phyloP scores from a whole-genome alignment of 2,113 vertebrate species.

The Neomonachus schauinslandi region DNA sequence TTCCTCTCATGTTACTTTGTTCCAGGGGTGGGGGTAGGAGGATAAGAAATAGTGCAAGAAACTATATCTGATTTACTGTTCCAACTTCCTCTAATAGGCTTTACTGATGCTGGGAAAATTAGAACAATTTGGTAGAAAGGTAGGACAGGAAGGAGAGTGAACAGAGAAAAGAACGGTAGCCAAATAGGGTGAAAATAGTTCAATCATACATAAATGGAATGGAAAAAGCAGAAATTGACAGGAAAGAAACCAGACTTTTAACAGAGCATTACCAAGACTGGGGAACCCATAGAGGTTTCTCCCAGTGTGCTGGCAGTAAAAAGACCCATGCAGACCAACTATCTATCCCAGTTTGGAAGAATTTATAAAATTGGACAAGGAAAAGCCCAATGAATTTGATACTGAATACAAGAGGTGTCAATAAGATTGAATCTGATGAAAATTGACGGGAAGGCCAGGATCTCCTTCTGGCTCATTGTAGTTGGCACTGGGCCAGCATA shows the following conservation, averaged over 20 bases:
- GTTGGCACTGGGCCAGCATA: not conserved
- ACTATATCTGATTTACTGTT: not conserved
- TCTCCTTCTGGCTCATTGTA: not conserved
- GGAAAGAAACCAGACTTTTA: not conserved
- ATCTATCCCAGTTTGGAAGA: not conserved
- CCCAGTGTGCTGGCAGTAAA: not conserved
- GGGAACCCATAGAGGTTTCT: not conserved
- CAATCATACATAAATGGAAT: not conserved
- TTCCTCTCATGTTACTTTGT: not conserved
- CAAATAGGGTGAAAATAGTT: not conserved
- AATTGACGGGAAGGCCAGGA: not conserved
- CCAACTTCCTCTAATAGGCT: not conserved
- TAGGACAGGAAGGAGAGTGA: not conserved
- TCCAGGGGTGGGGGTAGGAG: not conserved
- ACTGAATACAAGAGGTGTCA: slow-evolving; percentile 31
- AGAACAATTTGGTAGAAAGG: not conserved
- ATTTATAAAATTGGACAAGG: slow-evolving; percentile 32
- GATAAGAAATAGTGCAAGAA: not conserved
- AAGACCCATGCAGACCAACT: not conserved
- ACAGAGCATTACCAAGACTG: not conserved
- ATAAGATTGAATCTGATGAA: slow-evolving; percentile 14
- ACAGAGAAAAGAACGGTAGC: not conserved
- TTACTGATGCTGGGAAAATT: slow-evolving; percentile 2
- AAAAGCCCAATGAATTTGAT: slow-evolving; percentile 26
- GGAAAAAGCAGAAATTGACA: not conserved